Percentiles rank a stretch among this genome's conserved stretches.
phyloP scores from a whole-genome alignment of 1,140 invertebrate genomes.

The Ceratosolen fusciceps region DNA sequence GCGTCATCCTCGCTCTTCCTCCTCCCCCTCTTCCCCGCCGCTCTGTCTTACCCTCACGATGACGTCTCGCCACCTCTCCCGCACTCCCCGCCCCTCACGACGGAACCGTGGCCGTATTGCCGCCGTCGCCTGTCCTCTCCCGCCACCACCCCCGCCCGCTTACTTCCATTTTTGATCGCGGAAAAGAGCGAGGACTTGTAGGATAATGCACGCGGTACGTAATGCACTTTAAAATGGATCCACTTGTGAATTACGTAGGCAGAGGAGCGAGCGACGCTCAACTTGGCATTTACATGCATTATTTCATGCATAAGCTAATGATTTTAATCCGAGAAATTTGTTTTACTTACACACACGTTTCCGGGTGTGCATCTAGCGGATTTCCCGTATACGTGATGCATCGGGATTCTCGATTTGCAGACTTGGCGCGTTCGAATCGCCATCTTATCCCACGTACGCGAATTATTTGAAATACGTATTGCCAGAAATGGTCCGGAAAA shows the following conservation, averaged over 20 bases:
- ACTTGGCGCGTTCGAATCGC: not conserved
- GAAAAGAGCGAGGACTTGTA: not conserved
- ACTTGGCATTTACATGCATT: not conserved
- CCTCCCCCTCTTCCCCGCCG: not conserved
- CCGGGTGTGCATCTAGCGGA: not conserved
- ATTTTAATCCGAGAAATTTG: constrained; percentile 5
- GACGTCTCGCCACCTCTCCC: too few species aligned
- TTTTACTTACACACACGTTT: not conserved
- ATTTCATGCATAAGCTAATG: not conserved
- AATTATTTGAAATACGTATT: not conserved
- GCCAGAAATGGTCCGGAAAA: not conserved
- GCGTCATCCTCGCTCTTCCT: not conserved
- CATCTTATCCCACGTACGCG: not conserved
- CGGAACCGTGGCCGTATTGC: too few species aligned
- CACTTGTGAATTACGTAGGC: not conserved
- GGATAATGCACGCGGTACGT: not conserved
- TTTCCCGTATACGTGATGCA: not conserved
- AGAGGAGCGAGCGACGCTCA: not conserved
- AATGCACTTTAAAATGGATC: constrained; percentile 9
- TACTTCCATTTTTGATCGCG: not conserved
- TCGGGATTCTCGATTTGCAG: too few species aligned
- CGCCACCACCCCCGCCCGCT: not conserved
- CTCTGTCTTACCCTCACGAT: too few species aligned
- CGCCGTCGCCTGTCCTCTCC: not conserved
- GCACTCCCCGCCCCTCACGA: too few species aligned